These are phyloP conservation scores for Thamnaconus septentrionalis DNA, from an alignment of 2,113 vertebrate genomes.

Conservation along the genomic window DNA sequence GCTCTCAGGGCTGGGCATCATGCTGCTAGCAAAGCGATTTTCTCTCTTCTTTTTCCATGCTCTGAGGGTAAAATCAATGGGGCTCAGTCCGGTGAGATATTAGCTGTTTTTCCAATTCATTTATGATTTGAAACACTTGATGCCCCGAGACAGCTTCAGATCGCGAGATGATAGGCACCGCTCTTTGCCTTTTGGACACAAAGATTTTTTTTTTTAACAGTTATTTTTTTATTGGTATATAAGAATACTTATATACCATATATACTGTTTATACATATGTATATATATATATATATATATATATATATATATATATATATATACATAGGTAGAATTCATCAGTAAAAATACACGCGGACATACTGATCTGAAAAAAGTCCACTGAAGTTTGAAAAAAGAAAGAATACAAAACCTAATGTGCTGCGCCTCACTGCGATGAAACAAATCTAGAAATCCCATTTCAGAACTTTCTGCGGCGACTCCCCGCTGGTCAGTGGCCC, in stretches of 20 bases:
- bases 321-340: neutral
- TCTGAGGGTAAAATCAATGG: slow-evolving; percentile 64
- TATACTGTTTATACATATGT: too few relatives aligned
- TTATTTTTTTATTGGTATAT: slow-evolving; percentile 4
- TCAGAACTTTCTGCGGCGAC: too few relatives aligned
- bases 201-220: neutral
- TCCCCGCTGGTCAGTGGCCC: neutral
- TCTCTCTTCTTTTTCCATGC: slow-evolving; percentile 50
- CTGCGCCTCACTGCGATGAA: neutral
- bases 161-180: neutral
- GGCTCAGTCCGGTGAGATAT: slow-evolving; percentile 62
- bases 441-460: slow-evolving; percentile 6
- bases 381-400: too few relatives aligned
- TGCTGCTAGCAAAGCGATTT: slow-evolving; percentile 55
- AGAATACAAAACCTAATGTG: neutral
- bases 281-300: neutral
- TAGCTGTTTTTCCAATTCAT: slow-evolving; percentile 66
- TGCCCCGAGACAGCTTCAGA: slow-evolving; percentile 31
- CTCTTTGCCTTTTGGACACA: too few relatives aligned
- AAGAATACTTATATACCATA: too few relatives aligned
- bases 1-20: slow-evolving; percentile 38
- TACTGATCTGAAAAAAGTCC: too few relatives aligned
- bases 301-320: neutral
- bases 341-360: too few relatives aligned
- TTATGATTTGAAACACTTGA: slow-evolving; percentile 68